phyloP scores from a whole-genome alignment of 1,140 invertebrate species.

The Centruroides sculpturatus region DNA sequence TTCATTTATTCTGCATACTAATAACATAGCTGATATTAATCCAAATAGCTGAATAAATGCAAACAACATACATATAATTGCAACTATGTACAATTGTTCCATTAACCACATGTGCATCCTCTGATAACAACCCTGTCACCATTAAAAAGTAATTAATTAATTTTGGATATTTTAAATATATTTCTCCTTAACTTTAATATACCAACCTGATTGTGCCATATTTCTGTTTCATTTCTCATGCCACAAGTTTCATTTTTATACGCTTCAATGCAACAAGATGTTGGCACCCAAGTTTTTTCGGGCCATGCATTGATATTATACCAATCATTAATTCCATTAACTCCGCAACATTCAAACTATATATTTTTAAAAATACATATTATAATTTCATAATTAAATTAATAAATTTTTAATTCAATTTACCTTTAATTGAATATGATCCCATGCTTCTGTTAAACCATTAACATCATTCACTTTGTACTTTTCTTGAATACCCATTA shows the following conservation, averaged over 20 bases:
- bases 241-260: conserved; percentile 33
- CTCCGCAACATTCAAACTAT: conserved; percentile 72
- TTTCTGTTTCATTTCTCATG: conserved; percentile 29
- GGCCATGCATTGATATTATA: conserved; percentile 64
- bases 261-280: conserved; percentile 54
- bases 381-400: too few species aligned
- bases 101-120: conserved; percentile 52
- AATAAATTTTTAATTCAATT: conserved; percentile 3
- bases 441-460: conserved; percentile 50
- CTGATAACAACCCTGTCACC: conserved; percentile 43
- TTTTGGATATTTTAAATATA: too few species aligned
- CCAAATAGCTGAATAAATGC: conserved; percentile 57
- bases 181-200: too few species aligned
- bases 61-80: conserved; percentile 49
- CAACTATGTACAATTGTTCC: conserved; percentile 49
- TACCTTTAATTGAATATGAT: conserved; percentile 54
- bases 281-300: conserved; percentile 51
- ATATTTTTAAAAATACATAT: conserved; percentile 43
- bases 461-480: conserved; percentile 44
- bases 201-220: conserved; percentile 36
- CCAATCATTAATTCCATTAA: conserved; percentile 66
- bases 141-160: too few species aligned
- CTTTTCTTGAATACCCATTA: conserved; percentile 47
- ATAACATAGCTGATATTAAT: conserved; percentile 53
- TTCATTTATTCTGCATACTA: conserved; percentile 44